Conservation (phyloP, 23 tunicate species). For the Ciona savignyi region DNA sequence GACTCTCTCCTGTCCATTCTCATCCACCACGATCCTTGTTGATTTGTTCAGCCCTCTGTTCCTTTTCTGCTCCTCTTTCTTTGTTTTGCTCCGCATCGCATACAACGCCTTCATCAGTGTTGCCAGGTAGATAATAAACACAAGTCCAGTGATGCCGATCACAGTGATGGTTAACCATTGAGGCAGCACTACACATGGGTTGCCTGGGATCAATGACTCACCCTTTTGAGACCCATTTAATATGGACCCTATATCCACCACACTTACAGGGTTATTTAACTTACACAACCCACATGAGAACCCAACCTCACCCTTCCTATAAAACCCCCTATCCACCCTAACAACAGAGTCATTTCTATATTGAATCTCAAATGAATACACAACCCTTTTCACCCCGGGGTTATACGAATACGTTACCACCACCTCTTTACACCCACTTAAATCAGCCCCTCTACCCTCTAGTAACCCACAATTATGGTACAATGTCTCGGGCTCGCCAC, state of each 20-base stretch:
- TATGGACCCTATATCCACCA: no score
- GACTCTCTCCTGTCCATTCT: conserved; percentile 13
- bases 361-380: neutral
- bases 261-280: neutral
- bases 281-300: conserved; percentile 7
- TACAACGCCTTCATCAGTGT: conserved; percentile 1
- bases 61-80: neutral
- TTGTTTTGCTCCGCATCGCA: neutral
- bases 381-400: neutral
- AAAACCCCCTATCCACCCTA: neutral
- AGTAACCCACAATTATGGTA: neutral
- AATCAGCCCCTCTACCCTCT: neutral
- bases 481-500: neutral
- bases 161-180: neutral
- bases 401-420: neutral
- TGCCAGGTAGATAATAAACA: conserved; percentile 7
- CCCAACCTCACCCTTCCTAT: neutral
- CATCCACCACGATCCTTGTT: conserved; percentile 20
- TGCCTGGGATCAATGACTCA: neutral
- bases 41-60: neutral
- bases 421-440: conserved; percentile 6
- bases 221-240: neutral
- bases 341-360: neutral
- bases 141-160: neutral
- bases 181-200: neutral